phyloP scores from a whole-genome alignment of 2,888 invertebrate species.

The Lymantria monacha region DNA sequence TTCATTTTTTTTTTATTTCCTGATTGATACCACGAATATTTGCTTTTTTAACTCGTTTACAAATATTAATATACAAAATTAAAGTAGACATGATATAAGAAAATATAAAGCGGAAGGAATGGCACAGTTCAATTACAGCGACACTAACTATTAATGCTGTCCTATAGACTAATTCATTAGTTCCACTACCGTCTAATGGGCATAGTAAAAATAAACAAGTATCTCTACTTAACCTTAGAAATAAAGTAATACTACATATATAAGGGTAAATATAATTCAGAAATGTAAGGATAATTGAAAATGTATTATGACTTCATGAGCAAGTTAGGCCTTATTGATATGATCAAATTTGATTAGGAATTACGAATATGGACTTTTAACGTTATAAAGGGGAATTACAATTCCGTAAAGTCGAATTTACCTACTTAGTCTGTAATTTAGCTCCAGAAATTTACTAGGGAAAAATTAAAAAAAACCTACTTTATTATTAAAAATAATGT shows the following conservation, averaged over 20 bases:
- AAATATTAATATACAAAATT: neutral
- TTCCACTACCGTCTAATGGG: conserved; percentile 9
- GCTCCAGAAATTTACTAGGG: too few species aligned
- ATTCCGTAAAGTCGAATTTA: too few species aligned
- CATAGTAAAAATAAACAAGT: conserved; percentile 25
- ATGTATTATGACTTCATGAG: conserved; percentile 28
- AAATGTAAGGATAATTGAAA: conserved; percentile 33
- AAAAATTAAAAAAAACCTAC: too few species aligned
- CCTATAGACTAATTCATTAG: conserved; percentile 15
- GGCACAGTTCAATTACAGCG: conserved; percentile 27
- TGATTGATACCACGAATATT: too few species aligned
- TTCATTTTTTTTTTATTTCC: too few species aligned
- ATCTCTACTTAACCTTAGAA: conserved; percentile 14
- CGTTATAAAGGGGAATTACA: neutral
- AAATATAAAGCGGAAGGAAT: conserved; percentile 33
- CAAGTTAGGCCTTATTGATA: conserved; percentile 53
- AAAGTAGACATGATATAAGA: conserved; percentile 5
- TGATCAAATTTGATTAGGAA: conserved; percentile 30
- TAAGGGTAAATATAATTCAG: conserved; percentile 11
- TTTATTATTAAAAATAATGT: too few species aligned
- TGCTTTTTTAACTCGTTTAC: neutral
- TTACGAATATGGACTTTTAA: neutral
- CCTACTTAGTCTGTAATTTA: too few species aligned
- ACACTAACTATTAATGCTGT: conserved; percentile 13
- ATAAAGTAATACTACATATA: conserved; percentile 12